A percentile compares a stretch with the other conserved stretches of the same genome.
These are phyloP conservation scores for Protophormia terraenovae DNA, from an alignment of 2,888 invertebrate species.

Conservation along the genomic window DNA sequence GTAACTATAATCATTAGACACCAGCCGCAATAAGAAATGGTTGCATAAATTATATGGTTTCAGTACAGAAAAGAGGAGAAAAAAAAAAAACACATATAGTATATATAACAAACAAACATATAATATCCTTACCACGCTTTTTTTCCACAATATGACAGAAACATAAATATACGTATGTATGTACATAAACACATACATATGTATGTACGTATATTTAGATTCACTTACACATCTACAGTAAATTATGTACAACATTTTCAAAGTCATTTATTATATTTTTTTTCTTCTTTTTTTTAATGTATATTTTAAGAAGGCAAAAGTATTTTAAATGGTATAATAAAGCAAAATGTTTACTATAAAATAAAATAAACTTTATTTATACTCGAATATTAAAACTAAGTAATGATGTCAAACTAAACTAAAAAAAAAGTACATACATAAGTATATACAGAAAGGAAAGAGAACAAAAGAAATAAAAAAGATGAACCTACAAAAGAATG, in stretches of 20 bases:
- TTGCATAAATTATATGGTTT: constrained; percentile 51
- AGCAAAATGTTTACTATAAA: constrained; percentile 43
- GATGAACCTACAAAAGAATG: background rate
- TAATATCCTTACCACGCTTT: constrained; percentile 13
- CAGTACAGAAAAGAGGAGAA: background rate
- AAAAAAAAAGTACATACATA: background rate
- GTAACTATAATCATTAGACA: constrained; percentile 48
- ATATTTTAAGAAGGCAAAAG: constrained; percentile 12
- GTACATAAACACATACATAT: background rate
- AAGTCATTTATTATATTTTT: constrained; percentile 51
- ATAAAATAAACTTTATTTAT: constrained; percentile 45
- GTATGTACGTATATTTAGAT: background rate
- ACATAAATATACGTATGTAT: background rate
- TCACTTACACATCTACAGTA: background rate
- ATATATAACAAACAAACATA: background rate
- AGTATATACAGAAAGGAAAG: background rate
- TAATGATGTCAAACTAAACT: constrained; percentile 40
- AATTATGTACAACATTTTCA: constrained; percentile 46
- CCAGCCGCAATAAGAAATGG: constrained; percentile 47
- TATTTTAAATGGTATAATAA: constrained; percentile 43
- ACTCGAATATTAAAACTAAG: constrained; percentile 35
- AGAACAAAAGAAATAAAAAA: background rate
- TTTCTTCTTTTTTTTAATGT: background rate
- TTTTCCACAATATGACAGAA: constrained; percentile 13
- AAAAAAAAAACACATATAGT: background rate